Conservation (phyloP, 23 tunicate species). For the Clavelina lepadiformis region DNA sequence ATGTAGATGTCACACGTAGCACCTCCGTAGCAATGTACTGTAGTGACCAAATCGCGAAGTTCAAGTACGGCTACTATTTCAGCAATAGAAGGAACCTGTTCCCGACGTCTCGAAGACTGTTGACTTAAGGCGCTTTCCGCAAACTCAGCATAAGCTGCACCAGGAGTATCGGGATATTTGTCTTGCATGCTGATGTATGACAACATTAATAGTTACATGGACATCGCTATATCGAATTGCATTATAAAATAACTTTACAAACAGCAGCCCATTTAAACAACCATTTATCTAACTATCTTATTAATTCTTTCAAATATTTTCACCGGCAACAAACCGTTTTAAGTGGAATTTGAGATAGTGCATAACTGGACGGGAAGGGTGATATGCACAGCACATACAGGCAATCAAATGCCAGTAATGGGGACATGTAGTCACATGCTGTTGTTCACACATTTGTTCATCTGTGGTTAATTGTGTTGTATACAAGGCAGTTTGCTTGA, state of each 20-base stretch:
- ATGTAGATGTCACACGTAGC: slow-evolving; percentile 88
- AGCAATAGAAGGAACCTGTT: slow-evolving; percentile 69
- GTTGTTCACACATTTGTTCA: slow-evolving; percentile 78
- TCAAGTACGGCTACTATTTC: slow-evolving; percentile 72
- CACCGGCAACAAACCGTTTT: slow-evolving; percentile 33
- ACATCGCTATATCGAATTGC: too few species aligned
- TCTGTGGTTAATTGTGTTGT: slow-evolving; percentile 54
- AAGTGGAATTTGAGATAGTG: slow-evolving; percentile 69
- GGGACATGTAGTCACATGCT: slow-evolving; percentile 78
- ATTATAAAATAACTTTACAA: too few species aligned
- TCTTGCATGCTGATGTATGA: slow-evolving; percentile 68
- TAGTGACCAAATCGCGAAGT: slow-evolving; percentile 59
- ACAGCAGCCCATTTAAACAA: too few species aligned
- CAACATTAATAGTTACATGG: too few species aligned
- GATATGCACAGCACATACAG: slow-evolving; percentile 92
- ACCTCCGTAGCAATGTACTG: slow-evolving; percentile 78
- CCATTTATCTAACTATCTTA: too few species aligned
- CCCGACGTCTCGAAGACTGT: slow-evolving; percentile 66
- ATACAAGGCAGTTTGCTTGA: slow-evolving; percentile 84
- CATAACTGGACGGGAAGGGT: slow-evolving; percentile 76
- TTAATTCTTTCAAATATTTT: not conserved
- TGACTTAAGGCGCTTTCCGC: slow-evolving; percentile 50
- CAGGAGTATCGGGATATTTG: slow-evolving; percentile 70
- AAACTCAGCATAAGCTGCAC: slow-evolving; percentile 69
- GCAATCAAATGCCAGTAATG: slow-evolving; percentile 97